Conservation (phyloP, 1,140 invertebrate genomes). For the Drosophila lini region DNA sequence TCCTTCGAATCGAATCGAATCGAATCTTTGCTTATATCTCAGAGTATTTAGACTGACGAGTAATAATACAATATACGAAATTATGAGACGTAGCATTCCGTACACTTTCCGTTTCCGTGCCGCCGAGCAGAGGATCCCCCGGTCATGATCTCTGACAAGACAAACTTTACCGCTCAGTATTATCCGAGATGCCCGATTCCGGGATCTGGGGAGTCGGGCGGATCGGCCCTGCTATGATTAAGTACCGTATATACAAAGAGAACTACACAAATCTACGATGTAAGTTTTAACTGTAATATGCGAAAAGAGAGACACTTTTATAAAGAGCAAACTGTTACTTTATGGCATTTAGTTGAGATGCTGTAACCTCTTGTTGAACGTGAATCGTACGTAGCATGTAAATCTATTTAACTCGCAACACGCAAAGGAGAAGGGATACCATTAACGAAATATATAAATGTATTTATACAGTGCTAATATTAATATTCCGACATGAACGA, state of each 20-base stretch:
- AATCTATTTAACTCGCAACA: slow-evolving; percentile 60
- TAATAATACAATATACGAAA: slow-evolving; percentile 53
- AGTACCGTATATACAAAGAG: slow-evolving; percentile 67
- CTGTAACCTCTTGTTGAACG: slow-evolving; percentile 80
- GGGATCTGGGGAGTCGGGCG: slow-evolving; percentile 5
- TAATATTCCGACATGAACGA: slow-evolving; percentile 57
- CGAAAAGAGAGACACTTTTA: slow-evolving; percentile 63
- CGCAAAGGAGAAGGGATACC: slow-evolving; percentile 1
- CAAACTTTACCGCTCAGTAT: slow-evolving; percentile 66
- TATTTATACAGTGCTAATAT: slow-evolving; percentile 67
- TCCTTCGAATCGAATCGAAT: slow-evolving; percentile 37
- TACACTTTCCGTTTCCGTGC: slow-evolving; percentile 26
- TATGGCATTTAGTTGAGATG: slow-evolving; percentile 74
- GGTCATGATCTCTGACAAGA: slow-evolving; percentile 29
- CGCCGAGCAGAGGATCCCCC: slow-evolving; percentile 22
- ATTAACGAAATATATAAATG: slow-evolving; percentile 36
- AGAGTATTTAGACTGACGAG: slow-evolving; percentile 54
- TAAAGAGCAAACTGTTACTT: slow-evolving; percentile 79
- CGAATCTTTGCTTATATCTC: slow-evolving; percentile 49
- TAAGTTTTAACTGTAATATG: slow-evolving; percentile 81
- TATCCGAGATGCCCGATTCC: slow-evolving; percentile 30
- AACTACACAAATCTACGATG: slow-evolving; percentile 74
- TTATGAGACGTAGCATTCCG: slow-evolving; percentile 27
- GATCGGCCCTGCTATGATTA: slow-evolving; percentile 51
- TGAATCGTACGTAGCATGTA: slow-evolving; percentile 73